Evolutionary conservation across 2,888 invertebrate genomes (phyloP), one percentile per base, ranked within the genome.

Genomic region (Apotomis betuletana): DNA sequence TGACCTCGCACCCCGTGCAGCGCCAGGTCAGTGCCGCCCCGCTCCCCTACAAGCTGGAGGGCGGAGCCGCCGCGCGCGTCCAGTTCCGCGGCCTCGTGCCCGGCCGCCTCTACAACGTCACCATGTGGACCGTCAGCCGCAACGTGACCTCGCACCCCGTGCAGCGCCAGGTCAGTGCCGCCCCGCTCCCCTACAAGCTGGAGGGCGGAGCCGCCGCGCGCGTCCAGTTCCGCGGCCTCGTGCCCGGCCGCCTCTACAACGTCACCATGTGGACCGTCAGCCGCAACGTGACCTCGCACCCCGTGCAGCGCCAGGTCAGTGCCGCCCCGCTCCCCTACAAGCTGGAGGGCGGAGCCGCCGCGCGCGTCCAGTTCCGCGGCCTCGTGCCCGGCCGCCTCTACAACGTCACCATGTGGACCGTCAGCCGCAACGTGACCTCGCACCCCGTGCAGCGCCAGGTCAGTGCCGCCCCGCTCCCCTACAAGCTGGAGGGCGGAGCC

Each of bases 211-310:
- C 27, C 27, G 27, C 27, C 27, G 27, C 27, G 27, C 27, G 27
- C 27, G 27, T 41, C 5, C 0, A 41, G 41, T 41, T 41, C 78
- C 92, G 96, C n/a, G 95, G 95, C 10, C 89, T 97, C 5, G 94
- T 95, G 9, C 97, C 97, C 0, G 97, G 97, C 0, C 94, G 95
- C 73, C 88, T 97, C 44, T 97, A 97, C 87, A 97, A 97, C 84
- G 96, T 97, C 59, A 96, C 96, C 0, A 96, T 96, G 36, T 97
- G 97, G 97, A 97, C 97, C 0, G 96, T 97, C 13, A 96, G 96
- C 62, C 95, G 96, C 61, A 95, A 95, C 69, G 96, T 97, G 3
- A 94, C 95, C 62, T 41, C 41, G 41, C 41, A 41, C 41, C 41
- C 41, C 41, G 41, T 41, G 41, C 41, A 41, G 41, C 41, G 41